Conservation (phyloP, 2,113 vertebrate genomes). For the Megaptera novaeangliae region DNA sequence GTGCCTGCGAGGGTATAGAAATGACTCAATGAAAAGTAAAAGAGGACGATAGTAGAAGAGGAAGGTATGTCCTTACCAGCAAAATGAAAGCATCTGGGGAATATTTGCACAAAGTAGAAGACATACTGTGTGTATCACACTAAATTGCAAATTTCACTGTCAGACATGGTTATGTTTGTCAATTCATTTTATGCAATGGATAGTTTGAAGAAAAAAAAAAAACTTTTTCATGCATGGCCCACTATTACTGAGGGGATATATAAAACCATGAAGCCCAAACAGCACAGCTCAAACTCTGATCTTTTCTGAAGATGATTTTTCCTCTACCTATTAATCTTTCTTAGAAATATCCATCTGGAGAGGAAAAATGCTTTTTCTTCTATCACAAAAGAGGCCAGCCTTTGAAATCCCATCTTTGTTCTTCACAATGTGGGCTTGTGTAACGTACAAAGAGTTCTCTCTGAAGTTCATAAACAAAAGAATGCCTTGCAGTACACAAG, state of each 20-base stretch:
- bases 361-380: slow-evolving; percentile 68
- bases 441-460: slow-evolving; percentile 63
- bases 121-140: background rate
- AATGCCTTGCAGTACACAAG: slow-evolving; percentile 52
- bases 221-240: rapidly evolving
- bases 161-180: background rate
- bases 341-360: slow-evolving; percentile 73
- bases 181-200: background rate
- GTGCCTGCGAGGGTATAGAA: background rate
- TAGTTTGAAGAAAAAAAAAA: background rate
- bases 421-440: slow-evolving; percentile 50
- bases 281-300: slow-evolving; percentile 42
- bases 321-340: slow-evolving; percentile 72
- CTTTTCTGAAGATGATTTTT: slow-evolving; percentile 65
- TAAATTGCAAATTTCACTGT: background rate
- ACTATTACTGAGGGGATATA: background rate
- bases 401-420: slow-evolving; percentile 77
- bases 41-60: background rate
- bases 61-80: background rate
- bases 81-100: background rate
- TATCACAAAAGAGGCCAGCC: slow-evolving; percentile 68
- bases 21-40: background rate
- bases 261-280: slow-evolving; percentile 20
- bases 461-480: slow-evolving; percentile 77
- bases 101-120: background rate